phyloP scores from a whole-genome alignment of 2,888 invertebrate species.

The Nephrotoma guestfalica region DNA sequence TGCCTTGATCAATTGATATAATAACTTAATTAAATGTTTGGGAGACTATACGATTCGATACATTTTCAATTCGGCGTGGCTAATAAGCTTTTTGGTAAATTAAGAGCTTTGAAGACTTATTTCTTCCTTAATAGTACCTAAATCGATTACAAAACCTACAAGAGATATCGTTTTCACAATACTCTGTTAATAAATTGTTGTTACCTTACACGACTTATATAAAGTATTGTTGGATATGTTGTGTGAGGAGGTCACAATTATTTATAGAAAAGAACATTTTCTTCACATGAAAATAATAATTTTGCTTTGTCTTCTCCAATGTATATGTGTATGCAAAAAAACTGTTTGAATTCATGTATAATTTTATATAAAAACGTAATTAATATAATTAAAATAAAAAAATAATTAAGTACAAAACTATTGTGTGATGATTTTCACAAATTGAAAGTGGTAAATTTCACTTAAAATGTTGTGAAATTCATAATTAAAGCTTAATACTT shows the following conservation, averaged over 20 bases:
- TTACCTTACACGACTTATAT: background rate
- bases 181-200: background rate
- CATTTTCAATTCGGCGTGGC: background rate
- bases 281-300: background rate
- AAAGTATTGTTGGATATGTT: background rate
- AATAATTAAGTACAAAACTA: background rate
- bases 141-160: background rate
- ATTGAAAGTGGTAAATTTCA: background rate
- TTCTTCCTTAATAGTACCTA: background rate
- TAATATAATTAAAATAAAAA: background rate
- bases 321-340: background rate
- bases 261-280: background rate
- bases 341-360: background rate
- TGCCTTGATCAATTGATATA: background rate
- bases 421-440: background rate
- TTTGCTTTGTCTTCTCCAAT: background rate
- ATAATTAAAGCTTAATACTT: background rate
- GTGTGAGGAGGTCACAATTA: background rate
- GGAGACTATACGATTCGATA: background rate
- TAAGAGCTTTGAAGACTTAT: background rate
- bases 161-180: background rate
- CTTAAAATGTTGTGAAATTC: background rate
- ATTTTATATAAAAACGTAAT: background rate
- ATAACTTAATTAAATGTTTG: background rate
- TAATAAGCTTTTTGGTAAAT: background rate